phyloP scores from a whole-genome alignment of 2,888 invertebrate genomes.

The Elmis aenea region DNA sequence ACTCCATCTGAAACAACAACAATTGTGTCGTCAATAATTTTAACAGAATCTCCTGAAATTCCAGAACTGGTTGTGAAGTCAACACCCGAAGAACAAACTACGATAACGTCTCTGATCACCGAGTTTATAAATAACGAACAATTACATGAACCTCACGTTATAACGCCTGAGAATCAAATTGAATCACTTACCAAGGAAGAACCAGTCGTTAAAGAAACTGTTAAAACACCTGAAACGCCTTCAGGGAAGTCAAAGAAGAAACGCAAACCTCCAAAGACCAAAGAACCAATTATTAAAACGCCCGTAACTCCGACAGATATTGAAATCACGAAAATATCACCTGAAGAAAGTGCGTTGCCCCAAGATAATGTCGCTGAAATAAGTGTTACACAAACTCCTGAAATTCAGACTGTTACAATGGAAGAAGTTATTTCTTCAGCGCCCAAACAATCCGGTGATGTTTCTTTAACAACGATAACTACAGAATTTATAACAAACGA shows the following conservation, averaged over 20 bases:
- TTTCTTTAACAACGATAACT: too few species aligned
- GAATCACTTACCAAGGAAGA: slow-evolving; percentile 10
- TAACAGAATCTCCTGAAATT: neutral
- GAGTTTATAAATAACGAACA: slow-evolving; percentile 21
- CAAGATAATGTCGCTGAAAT: too few species aligned
- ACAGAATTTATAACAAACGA: too few species aligned
- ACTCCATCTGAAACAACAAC: slow-evolving; percentile 2
- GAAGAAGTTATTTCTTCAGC: too few species aligned
- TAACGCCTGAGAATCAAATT: slow-evolving; percentile 21
- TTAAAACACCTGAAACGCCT: slow-evolving; percentile 8
- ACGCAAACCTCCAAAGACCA: slow-evolving; percentile 20
- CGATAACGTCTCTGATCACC: slow-evolving; percentile 5
- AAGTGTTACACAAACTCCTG: too few species aligned
- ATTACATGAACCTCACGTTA: slow-evolving; percentile 19
- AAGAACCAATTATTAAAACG: slow-evolving; percentile 9
- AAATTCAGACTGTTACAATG: too few species aligned
- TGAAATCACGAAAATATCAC: slow-evolving; percentile 1
- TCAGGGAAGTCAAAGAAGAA: slow-evolving; percentile 23
- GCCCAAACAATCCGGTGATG: too few species aligned
- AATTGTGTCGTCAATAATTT: neutral
- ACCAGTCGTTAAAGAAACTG: slow-evolving; percentile 6
- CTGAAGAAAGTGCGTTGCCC: neutral
- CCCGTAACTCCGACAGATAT: slow-evolving; percentile 12
- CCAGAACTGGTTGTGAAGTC: neutral
- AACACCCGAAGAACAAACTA: neutral